Percentiles rank a stretch among this genome's conserved stretches.
Conservation (phyloP, 2,797 vertebrate genomes). For the Micropoecilia bifurca region DNA sequence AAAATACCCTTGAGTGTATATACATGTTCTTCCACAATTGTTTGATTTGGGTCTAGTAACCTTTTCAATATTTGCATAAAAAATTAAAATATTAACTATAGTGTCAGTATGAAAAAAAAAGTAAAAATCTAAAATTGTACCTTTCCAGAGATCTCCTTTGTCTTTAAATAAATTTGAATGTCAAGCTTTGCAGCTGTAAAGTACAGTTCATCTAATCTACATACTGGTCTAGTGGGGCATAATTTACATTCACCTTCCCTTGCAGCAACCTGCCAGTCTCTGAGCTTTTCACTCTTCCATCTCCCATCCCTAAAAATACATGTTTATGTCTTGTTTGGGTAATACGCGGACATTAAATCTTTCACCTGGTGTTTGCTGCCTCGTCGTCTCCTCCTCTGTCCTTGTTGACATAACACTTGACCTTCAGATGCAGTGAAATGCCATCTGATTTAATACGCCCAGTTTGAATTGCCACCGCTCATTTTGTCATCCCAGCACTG, state of each 20-base stretch:
- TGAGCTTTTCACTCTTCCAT: neutral
- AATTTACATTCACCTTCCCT: neutral
- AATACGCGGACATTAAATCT: constrained; percentile 49
- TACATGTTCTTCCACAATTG: neutral
- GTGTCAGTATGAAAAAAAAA: neutral
- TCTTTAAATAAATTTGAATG: neutral
- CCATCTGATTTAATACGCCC: constrained; percentile 76
- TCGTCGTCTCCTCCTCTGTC: constrained; percentile 36
- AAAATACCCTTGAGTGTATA: neutral
- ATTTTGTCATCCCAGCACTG: constrained; percentile 60
- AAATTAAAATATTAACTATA: neutral
- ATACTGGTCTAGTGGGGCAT: neutral
- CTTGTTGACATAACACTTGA: constrained; percentile 79
- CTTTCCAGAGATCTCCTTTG: neutral
- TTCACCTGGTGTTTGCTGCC: constrained; percentile 45
- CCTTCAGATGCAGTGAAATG: constrained; percentile 79
- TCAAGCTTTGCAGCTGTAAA: neutral
- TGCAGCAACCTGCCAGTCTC: neutral
- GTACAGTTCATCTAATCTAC: neutral
- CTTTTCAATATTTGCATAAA: neutral
- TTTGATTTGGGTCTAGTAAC: neutral
- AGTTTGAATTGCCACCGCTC: constrained; percentile 65
- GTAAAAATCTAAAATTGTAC: neutral
- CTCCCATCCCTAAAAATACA: neutral
- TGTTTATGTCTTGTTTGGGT: constrained; percentile 38